Conservation (phyloP, 2,113 vertebrate genomes). For the Rhinogobius similis region DNA sequence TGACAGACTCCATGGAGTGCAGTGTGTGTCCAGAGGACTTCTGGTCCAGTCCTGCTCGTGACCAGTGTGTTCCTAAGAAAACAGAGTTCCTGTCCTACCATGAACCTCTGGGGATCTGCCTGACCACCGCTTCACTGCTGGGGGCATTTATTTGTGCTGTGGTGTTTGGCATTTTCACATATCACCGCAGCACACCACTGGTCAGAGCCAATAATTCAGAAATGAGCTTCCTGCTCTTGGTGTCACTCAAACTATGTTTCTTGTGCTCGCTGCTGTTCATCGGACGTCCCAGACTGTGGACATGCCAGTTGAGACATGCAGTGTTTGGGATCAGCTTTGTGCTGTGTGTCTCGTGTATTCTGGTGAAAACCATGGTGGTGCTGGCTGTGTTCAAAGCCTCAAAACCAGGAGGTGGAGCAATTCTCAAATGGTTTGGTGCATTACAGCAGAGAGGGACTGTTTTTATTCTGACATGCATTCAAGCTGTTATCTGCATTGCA, state of each 20-base stretch:
- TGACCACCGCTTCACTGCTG: conserved; percentile 2
- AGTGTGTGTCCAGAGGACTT: conserved; percentile 48
- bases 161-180: conserved; percentile 6
- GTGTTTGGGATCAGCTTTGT: conserved; percentile 55
- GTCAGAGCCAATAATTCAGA: conserved; percentile 11
- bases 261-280: conserved; percentile 15
- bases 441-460: conserved; percentile 67
- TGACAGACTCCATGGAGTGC: neutral
- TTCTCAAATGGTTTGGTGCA: conserved; percentile 65
- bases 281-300: conserved; percentile 34
- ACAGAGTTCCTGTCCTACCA: conserved; percentile 14
- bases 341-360: conserved; percentile 50
- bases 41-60: conserved; percentile 61
- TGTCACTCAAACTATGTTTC: conserved; percentile 7
- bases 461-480: conserved; percentile 51
- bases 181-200: conserved; percentile 6
- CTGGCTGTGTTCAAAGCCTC: conserved; percentile 50
- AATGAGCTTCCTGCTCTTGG: conserved; percentile 2
- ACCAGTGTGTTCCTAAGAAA: conserved; percentile 63
- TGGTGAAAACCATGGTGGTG: conserved; percentile 59
- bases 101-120: conserved; percentile 9
- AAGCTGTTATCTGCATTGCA: conserved; percentile 62
- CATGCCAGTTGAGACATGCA: conserved; percentile 50
- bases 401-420: conserved; percentile 33
- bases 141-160: conserved; percentile 4